Evolutionary conservation across 2,797 vertebrate species (phyloP).

Genomic region (Sciurus carolinensis): DNA sequence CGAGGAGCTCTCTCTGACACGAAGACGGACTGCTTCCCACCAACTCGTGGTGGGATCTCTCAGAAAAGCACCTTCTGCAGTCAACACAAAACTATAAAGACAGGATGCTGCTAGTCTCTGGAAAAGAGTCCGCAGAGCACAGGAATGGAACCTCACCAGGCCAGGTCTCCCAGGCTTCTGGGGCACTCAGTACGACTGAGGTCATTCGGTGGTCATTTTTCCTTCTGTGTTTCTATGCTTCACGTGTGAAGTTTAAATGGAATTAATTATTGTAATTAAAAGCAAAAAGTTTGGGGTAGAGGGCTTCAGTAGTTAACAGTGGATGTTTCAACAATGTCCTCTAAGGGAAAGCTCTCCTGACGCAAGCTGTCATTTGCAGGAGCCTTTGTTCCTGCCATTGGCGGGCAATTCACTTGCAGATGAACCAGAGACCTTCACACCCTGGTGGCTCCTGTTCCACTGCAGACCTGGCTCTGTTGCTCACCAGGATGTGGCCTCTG

Average conservation of each 20-base stretch:
- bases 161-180: conserved; percentile 83
- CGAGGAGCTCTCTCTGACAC: conserved; percentile 94
- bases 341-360: neutral
- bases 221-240: neutral
- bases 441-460: neutral
- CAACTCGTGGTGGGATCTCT: conserved; percentile 86
- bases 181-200: conserved; percentile 80
- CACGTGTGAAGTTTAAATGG: conserved; percentile 20
- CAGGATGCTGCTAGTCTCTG: conserved; percentile 83
- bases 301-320: neutral
- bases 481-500: conserved; percentile 20
- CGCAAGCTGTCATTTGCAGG: neutral
- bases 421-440: conserved; percentile 74
- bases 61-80: conserved; percentile 95
- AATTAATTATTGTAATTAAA: conserved; percentile 62
- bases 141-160: conserved; percentile 86
- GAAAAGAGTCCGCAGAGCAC: conserved; percentile 67
- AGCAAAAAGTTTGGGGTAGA: conserved; percentile 60
- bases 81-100: conserved; percentile 84
- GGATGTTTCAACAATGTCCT: neutral
- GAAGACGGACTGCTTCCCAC: conserved; percentile 96
- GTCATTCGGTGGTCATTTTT: conserved; percentile 33
- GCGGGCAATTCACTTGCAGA: conserved; percentile 48
- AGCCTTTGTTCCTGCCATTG: neutral
- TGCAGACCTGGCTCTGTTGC: conserved; percentile 65